A percentile compares a stretch with the other conserved stretches of the same genome.
These are phyloP conservation scores for Psettodes erumei DNA, from an alignment of 2,113 vertebrate species.

Conservation along the genomic window DNA sequence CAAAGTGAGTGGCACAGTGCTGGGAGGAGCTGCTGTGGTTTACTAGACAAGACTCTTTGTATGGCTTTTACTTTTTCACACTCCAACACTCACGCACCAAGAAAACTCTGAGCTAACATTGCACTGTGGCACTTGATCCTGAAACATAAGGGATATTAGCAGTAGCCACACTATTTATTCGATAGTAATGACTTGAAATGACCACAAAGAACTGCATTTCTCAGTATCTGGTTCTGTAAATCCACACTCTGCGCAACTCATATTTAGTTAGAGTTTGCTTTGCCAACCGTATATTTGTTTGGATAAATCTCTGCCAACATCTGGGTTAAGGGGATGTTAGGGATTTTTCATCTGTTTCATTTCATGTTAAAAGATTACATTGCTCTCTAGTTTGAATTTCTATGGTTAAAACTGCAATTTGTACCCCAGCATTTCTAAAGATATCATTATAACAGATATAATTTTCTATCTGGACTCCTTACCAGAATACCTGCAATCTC, in stretches of 20 bases:
- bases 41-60: constrained; percentile 67
- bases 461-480: background rate
- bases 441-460: too few relatives aligned
- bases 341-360: background rate
- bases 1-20: constrained; percentile 72
- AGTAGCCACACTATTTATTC: background rate
- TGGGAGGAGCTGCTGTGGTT: constrained; percentile 71
- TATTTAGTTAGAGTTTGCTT: background rate
- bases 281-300: background rate
- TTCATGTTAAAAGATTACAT: background rate
- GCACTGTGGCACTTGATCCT: background rate
- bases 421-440: background rate
- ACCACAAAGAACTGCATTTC: background rate
- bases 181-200: background rate
- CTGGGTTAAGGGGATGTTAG: background rate
- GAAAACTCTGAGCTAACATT: constrained; percentile 10
- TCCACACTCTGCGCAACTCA: background rate
- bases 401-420: background rate
- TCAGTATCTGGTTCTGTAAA: background rate
- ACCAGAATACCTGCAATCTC: background rate
- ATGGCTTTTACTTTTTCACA: constrained; percentile 51
- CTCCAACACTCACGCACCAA: constrained; percentile 32
- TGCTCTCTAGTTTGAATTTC: background rate
- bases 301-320: background rate
- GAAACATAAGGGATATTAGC: background rate